Conservation (phyloP, 1,140 invertebrate species). For the Drosophila neocordata region DNA sequence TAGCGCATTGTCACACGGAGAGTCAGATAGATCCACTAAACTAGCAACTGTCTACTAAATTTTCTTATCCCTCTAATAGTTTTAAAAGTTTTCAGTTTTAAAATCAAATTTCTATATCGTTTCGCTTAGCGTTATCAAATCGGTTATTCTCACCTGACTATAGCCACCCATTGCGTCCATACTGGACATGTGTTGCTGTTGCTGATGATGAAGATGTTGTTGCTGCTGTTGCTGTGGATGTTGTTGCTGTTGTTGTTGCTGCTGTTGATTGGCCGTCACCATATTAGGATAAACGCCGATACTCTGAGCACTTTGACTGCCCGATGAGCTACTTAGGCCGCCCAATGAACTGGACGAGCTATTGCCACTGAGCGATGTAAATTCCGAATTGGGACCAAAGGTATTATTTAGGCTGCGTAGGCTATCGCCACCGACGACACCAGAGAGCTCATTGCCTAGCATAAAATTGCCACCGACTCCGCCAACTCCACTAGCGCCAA, state of each 20-base stretch:
- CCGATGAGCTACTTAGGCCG: constrained; percentile 63
- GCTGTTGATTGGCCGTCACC: constrained; percentile 66
- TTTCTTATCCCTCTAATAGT: too few relatives aligned
- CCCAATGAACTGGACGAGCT: constrained; percentile 48
- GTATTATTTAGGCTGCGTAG: constrained; percentile 79
- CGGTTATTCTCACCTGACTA: constrained; percentile 64
- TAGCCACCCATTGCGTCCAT: constrained; percentile 82
- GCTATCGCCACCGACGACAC: constrained; percentile 73
- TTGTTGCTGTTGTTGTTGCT: constrained; percentile 39
- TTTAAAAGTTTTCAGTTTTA: too few relatives aligned
- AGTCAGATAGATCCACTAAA: too few relatives aligned
- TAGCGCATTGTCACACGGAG: neutral
- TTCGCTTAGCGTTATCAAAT: too few relatives aligned
- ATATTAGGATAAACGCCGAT: constrained; percentile 56
- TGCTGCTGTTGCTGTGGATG: constrained; percentile 27
- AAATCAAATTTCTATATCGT: too few relatives aligned
- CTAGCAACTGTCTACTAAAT: too few relatives aligned
- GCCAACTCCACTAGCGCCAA: constrained; percentile 20
- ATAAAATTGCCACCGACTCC: constrained; percentile 62
- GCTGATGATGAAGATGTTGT: constrained; percentile 40
- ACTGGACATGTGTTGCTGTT: constrained; percentile 60
- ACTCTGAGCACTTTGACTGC: constrained; percentile 62
- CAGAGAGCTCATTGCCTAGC: constrained; percentile 75
- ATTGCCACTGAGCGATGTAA: constrained; percentile 59
- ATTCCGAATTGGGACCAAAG: constrained; percentile 79